phyloP scores from a whole-genome alignment of 2,113 vertebrate species.

The Taxidea taxus region DNA sequence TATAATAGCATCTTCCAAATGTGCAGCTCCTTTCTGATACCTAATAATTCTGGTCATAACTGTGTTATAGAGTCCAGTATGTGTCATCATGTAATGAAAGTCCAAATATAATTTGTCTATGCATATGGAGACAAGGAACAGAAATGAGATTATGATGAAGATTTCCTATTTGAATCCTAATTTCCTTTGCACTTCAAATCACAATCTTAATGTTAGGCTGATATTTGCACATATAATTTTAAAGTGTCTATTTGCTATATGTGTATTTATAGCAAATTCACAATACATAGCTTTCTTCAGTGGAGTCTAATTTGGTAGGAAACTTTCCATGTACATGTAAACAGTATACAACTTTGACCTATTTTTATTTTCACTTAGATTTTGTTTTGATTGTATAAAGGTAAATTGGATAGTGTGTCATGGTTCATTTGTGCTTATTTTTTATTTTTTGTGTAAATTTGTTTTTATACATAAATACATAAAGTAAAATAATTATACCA shows the following conservation, averaged over 20 bases:
- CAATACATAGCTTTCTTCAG: conserved; percentile 39
- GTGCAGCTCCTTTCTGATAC: neutral
- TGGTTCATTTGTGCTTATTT: conserved; percentile 17
- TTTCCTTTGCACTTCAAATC: conserved; percentile 32
- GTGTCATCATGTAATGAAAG: neutral
- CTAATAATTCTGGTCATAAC: conserved; percentile 25
- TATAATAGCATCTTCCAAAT: conserved; percentile 43
- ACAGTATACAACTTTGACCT: neutral
- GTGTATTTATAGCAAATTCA: conserved; percentile 39
- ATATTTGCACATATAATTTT: conserved; percentile 44
- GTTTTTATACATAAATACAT: neutral
- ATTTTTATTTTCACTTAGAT: conserved; percentile 7
- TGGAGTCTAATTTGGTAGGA: conserved; percentile 35
- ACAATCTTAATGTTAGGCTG: neutral
- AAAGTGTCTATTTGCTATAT: neutral
- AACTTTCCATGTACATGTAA: neutral
- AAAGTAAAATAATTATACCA: neutral
- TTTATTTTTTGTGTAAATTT: neutral
- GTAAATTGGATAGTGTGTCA: neutral
- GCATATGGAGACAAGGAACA: conserved; percentile 25
- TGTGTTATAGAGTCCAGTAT: neutral
- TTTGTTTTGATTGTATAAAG: neutral
- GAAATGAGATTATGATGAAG: neutral
- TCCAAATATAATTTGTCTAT: conserved; percentile 5
- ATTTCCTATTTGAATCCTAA: conserved; percentile 15